phyloP scores from a whole-genome alignment of 2,888 invertebrate species.

The Helleia helle region DNA sequence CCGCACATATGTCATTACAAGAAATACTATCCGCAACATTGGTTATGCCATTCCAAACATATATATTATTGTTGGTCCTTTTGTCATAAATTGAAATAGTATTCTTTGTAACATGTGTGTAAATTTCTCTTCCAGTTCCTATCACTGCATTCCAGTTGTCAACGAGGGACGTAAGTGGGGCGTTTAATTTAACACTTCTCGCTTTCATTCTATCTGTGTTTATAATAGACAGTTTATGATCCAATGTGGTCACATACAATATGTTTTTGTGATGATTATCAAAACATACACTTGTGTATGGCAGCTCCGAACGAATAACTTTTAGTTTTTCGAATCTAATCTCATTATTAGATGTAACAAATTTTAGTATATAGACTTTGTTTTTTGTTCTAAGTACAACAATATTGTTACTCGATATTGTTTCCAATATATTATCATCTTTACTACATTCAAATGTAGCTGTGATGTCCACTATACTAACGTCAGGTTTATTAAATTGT shows the following conservation, averaged over 20 bases:
- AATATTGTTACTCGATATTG: conserved; percentile 39
- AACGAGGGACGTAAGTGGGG: conserved; percentile 28
- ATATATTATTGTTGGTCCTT: conserved; percentile 36
- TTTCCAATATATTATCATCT: conserved; percentile 46
- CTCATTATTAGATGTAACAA: conserved; percentile 26
- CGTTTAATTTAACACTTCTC: conserved; percentile 38
- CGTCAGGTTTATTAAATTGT: conserved; percentile 33
- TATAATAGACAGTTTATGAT: conserved; percentile 44
- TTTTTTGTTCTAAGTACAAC: conserved; percentile 48
- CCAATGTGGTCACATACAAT: conserved; percentile 44
- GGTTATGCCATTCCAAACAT: conserved; percentile 35
- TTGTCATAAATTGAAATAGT: conserved; percentile 55
- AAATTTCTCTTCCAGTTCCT: conserved; percentile 41
- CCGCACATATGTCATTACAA: conserved; percentile 47
- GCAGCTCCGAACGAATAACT: conserved; percentile 39
- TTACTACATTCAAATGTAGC: conserved; percentile 40
- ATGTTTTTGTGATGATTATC: conserved; percentile 53
- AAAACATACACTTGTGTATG: conserved; percentile 54
- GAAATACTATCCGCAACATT: conserved; percentile 36
- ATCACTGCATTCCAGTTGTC: conserved; percentile 58
- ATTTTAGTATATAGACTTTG: conserved; percentile 46
- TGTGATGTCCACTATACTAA: conserved; percentile 26
- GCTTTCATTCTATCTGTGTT: conserved; percentile 51
- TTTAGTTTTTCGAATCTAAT: conserved; percentile 39
- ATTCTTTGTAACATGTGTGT: conserved; percentile 39